Percentiles rank a stretch among this genome's conserved stretches.
These are phyloP conservation scores for Cephus pygmeus DNA, from an alignment of 2,888 invertebrate species.

Conservation along the genomic window DNA sequence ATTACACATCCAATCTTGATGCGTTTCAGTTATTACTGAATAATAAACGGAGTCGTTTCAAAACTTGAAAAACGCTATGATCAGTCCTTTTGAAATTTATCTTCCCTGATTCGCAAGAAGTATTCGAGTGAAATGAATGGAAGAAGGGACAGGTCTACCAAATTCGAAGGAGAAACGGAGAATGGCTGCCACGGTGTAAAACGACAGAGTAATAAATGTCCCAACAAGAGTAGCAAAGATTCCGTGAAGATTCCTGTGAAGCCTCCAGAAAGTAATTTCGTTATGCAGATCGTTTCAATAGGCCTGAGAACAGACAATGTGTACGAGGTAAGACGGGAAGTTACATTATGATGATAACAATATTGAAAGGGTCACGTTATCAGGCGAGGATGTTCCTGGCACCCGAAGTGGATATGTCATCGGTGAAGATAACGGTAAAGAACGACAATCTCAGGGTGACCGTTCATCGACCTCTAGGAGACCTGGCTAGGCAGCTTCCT, in stretches of 20 bases:
- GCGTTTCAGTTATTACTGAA: background rate
- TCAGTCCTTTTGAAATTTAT: background rate
- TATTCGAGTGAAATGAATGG: background rate
- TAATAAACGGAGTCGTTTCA: background rate
- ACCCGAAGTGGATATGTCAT: constrained; percentile 43
- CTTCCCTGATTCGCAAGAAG: background rate
- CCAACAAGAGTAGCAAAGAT: constrained; percentile 11
- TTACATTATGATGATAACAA: background rate
- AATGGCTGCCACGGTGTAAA: background rate
- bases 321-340: constrained; percentile 37
- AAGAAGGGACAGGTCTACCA: constrained; percentile 5
- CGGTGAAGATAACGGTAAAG: constrained; percentile 48
- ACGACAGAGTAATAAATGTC: constrained; percentile 3
- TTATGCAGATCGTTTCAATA: constrained; percentile 40
- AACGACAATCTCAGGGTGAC: constrained; percentile 42
- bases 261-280: constrained; percentile 28
- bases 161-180: constrained; percentile 15
- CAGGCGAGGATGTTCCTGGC: constrained; percentile 41
- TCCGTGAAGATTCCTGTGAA: constrained; percentile 21
- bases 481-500: constrained; percentile 27
- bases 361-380: background rate
- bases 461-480: constrained; percentile 31
- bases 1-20: background rate
- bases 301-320: constrained; percentile 39
- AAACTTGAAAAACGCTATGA: background rate